Conservation (phyloP, 2,888 invertebrate species). For the Epinotia bilunana region DNA sequence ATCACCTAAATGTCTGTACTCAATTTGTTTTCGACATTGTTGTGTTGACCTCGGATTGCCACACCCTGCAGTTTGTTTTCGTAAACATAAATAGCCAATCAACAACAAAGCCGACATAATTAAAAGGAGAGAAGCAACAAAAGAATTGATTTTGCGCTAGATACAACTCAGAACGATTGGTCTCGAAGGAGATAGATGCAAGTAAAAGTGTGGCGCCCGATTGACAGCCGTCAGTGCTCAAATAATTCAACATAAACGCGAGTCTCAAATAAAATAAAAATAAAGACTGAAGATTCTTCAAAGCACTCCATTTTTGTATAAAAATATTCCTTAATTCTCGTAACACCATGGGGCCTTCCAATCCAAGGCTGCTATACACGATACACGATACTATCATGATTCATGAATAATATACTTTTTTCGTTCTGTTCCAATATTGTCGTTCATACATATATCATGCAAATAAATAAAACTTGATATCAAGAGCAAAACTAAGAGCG, state of each 20-base stretch:
- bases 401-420: conserved; percentile 62
- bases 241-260: conserved; percentile 64
- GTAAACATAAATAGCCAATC: conserved; percentile 34
- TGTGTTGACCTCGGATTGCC: conserved; percentile 16
- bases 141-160: conserved; percentile 55
- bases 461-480: conserved; percentile 13
- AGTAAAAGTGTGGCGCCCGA: conserved; percentile 78
- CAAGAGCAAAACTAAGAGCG: background rate
- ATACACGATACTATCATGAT: conserved; percentile 64
- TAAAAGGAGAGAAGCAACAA: conserved; percentile 46
- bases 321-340: conserved; percentile 59
- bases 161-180: conserved; percentile 70
- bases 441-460: conserved; percentile 18
- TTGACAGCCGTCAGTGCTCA: conserved; percentile 66
- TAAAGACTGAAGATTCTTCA: conserved; percentile 54
- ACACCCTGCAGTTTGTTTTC: conserved; percentile 27
- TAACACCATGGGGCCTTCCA: conserved; percentile 68
- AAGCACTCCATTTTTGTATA: conserved; percentile 64
- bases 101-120: conserved; percentile 43
- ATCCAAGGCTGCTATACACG: conserved; percentile 56
- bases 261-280: conserved; percentile 70
- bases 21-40: conserved; percentile 21
- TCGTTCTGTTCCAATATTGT: conserved; percentile 30
- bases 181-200: conserved; percentile 65
- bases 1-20: background rate